Percentiles rank a stretch among this genome's conserved stretches.
Evolutionary conservation across 2,113 vertebrate species (phyloP).

Genomic region (Grammatotria lemairii): DNA sequence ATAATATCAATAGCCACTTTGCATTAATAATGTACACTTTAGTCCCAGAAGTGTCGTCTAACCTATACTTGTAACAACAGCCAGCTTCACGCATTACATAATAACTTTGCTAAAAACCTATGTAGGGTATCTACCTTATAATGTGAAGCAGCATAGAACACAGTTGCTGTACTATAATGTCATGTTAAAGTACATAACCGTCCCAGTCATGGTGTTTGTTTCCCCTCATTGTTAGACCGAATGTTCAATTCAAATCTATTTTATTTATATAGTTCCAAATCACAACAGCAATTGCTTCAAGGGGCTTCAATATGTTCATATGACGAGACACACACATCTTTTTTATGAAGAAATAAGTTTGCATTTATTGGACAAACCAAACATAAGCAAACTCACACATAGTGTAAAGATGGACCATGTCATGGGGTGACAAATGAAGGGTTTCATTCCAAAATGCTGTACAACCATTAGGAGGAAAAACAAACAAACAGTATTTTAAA

Average conservation of each 20-base stretch:
- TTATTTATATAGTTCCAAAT: not conserved
- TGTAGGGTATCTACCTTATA: not conserved
- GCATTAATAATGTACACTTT: not conserved
- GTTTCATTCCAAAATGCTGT: slow-evolving; percentile 32
- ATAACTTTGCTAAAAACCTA: not conserved
- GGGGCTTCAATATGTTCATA: not conserved
- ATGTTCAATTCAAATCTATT: not conserved
- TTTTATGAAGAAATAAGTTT: slow-evolving; percentile 63
- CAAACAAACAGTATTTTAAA: not conserved
- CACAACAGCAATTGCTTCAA: not conserved
- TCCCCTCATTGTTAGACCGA: not conserved
- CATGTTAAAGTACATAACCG: not conserved
- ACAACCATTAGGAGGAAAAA: not conserved
- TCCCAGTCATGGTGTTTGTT: not conserved
- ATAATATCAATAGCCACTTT: not conserved
- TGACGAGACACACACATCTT: not conserved
- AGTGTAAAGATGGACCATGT: slow-evolving; percentile 61
- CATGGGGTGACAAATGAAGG: slow-evolving; percentile 41
- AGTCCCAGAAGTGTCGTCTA: not conserved
- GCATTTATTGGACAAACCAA: slow-evolving; percentile 67
- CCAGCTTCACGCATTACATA: not conserved
- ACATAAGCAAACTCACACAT: slow-evolving; percentile 50
- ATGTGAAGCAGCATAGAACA: not conserved
- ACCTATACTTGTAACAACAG: not conserved
- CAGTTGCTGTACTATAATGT: not conserved